Conservation (phyloP, 2,888 invertebrate genomes). For the Andrena bicolor region DNA sequence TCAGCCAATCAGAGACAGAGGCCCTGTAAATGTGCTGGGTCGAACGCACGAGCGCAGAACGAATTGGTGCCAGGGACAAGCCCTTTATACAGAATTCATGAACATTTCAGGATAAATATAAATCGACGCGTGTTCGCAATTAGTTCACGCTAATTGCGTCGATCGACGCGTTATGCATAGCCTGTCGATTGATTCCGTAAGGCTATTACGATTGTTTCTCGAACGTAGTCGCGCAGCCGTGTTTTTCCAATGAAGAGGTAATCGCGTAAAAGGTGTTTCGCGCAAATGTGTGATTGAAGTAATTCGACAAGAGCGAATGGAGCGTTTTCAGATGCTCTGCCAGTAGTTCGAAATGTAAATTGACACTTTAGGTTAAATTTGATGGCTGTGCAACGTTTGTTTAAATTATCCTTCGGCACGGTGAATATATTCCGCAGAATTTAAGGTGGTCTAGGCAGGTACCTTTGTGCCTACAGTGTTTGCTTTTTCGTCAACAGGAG, state of each 20-base stretch:
- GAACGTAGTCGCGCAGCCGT: neutral
- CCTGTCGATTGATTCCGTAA: conserved; percentile 9
- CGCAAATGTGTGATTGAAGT: neutral
- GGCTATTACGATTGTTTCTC: neutral
- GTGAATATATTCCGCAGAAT: neutral
- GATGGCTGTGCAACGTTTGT: neutral
- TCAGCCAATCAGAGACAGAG: conserved; percentile 63
- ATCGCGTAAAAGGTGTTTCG: neutral
- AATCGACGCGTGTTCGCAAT: conserved; percentile 9
- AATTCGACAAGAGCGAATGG: neutral
- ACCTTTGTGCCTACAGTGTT: neutral
- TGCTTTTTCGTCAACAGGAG: conserved; percentile 41
- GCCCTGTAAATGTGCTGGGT: conserved; percentile 56
- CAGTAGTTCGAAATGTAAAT: too few relatives aligned
- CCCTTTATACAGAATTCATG: conserved; percentile 30
- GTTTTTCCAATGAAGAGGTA: neutral
- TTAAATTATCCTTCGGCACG: neutral
- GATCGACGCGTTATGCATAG: neutral
- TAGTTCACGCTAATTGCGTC: conserved; percentile 35
- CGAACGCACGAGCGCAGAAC: conserved; percentile 52
- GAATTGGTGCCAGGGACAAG: conserved; percentile 51
- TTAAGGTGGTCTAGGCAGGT: neutral
- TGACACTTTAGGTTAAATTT: neutral
- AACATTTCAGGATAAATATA: conserved; percentile 8
- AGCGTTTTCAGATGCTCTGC: too few relatives aligned